Evolutionary conservation across 2,888 invertebrate species (phyloP).

Genomic region (Calameuta idolon): DNA sequence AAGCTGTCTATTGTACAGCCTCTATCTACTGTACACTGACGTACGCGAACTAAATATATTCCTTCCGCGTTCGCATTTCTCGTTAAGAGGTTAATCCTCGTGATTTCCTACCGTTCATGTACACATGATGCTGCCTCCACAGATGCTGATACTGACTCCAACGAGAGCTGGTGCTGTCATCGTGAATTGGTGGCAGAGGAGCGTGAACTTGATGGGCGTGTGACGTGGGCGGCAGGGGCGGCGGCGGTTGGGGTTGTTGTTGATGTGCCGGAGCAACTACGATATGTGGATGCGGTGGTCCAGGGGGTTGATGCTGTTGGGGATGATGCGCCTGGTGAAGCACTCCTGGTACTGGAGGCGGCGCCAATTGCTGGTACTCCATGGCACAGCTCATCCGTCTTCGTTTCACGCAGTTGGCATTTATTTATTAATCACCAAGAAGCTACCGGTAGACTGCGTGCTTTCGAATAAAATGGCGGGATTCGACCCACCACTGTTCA

Average conservation of each 20-base stretch:
- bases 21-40: background rate
- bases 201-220: conserved; percentile 76
- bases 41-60: background rate
- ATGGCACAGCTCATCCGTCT: conserved; percentile 59
- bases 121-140: conserved; percentile 82
- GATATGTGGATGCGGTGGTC: conserved; percentile 45
- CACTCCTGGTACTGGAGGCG: conserved; percentile 65
- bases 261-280: conserved; percentile 20
- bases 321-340: conserved; percentile 62
- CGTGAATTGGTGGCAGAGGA: conserved; percentile 73
- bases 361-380: conserved; percentile 70
- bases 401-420: conserved; percentile 39
- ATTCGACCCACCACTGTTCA: background rate
- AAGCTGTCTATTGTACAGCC: background rate
- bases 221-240: conserved; percentile 73
- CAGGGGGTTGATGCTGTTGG: conserved; percentile 46
- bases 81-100: conserved; percentile 21
- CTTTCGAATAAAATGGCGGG: background rate
- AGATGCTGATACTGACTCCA: conserved; percentile 84
- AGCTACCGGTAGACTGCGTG: background rate
- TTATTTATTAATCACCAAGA: conserved; percentile 25
- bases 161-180: conserved; percentile 71
- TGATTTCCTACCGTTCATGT: conserved; percentile 78
- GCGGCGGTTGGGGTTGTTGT: conserved; percentile 39
- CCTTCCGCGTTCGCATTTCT: background rate